Evolutionary conservation across 2,888 invertebrate genomes (phyloP), one percentile per base, ranked within the genome.

Genomic region (Megalurothrips usitatus): DNA sequence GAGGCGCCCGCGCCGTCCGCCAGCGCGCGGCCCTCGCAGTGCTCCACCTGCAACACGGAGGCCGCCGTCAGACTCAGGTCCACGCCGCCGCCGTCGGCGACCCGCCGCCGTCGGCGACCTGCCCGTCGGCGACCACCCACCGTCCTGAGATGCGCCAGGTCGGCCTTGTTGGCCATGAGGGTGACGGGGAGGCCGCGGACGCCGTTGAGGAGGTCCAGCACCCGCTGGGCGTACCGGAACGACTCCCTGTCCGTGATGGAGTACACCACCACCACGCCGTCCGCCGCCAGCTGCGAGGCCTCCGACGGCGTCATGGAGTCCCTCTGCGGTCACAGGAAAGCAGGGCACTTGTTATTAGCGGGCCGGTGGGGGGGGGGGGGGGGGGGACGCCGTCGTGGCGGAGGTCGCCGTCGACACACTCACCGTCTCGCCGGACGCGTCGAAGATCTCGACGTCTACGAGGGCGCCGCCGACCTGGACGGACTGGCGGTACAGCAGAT

Each of bases 131-230:
- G 34, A 43, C 2, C 34, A 86, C 88, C 88, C 86, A 94, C 94
- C 90, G 92, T 91, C 90, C 94, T 89, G 82, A 93, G 89, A 87
- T 94, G 94, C 86, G 93, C 93, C 86, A 95, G 88, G 88, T 95
- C 94, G 63, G 92, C 91, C 87, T 94, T 95, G 88, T 95, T 95
- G 81, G 92, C 94, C 78, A 95, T 88, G 80, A 95, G 87, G 79
- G 93, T 92, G 26, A 92, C 88, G 0, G 92, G 92, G 84, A 88
- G 88, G 85, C 88, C 88, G 79, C 90, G 88, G 87, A 87, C 85
- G 85, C 88, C 85, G 78, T 89, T 85, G 63, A 88, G 83, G 84
- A 89, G 89, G 82, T 88, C 90, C 82, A 92, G 85, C 58, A 91
- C 90, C 85, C 92, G 91, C 6, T 90, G 88, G 17, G 94, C 94